phyloP scores from a whole-genome alignment of 2,888 invertebrate species.

The Pammene aurita region DNA sequence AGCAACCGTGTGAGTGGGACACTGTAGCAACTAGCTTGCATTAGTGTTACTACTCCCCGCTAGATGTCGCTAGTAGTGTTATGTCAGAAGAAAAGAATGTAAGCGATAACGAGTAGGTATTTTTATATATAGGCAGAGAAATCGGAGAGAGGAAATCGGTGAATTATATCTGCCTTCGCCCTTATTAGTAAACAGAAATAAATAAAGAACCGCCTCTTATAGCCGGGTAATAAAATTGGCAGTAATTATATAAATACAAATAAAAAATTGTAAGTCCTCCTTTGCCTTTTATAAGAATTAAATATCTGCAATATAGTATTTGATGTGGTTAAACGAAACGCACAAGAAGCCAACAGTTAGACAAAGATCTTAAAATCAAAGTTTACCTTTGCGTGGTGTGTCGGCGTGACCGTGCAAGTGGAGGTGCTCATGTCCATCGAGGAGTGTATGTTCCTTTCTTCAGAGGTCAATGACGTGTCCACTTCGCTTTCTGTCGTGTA shows the following conservation, averaged over 20 bases:
- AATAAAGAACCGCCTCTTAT: not conserved
- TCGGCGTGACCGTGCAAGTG: conserved; percentile 84
- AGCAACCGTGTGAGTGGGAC: too few species aligned
- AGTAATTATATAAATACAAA: not conserved
- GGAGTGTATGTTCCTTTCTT: conserved; percentile 90
- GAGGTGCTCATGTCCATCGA: conserved; percentile 83
- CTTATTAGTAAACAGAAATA: conserved; percentile 1
- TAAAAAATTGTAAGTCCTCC: not conserved
- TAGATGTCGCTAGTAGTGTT: conserved; percentile 14
- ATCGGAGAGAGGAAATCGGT: not conserved
- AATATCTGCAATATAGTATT: not conserved
- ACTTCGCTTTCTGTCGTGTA: conserved; percentile 90
- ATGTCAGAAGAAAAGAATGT: not conserved
- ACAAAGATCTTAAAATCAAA: not conserved
- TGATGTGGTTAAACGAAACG: not conserved
- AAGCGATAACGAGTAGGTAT: not conserved
- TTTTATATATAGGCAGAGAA: too few species aligned
- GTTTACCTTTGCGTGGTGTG: conserved; percentile 81
- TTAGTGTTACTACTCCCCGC: not conserved
- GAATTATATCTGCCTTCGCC: not conserved
- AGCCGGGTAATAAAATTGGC: not conserved
- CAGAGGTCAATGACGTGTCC: conserved; percentile 89
- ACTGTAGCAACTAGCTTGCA: too few species aligned
- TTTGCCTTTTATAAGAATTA: not conserved
- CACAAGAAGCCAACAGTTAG: conserved; percentile 4